Base-by-base conservation (phyloP, 2,113 vertebrate genomes). In the Polyodon spathula region DNA sequence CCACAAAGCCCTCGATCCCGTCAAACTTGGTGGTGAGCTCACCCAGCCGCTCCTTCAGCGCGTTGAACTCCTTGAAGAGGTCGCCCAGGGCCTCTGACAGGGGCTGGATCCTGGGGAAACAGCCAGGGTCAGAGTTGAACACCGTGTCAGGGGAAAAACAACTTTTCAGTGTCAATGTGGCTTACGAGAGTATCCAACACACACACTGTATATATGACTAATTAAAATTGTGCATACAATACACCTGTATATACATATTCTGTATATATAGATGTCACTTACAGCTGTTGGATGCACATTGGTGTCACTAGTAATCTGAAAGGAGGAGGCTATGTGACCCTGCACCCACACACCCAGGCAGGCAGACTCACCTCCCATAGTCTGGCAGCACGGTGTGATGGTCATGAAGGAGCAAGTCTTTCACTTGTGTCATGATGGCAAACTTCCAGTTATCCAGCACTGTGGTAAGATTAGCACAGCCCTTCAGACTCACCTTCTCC, bases 391-490 rank as follows among this genome's bases (percentile, higher is more conserved):
- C 91, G 0, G 78, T 84, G 58, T 70, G 84, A 80, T 92, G 90
- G 74, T 92, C 88, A 0, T 84, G 84, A 0, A 92, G 78, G n/a
- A 94, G 88, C 54, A 94, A 75, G 68, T 89, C 90, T 69, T 84
- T 81, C 48, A 92, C 80, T 73, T 93, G 89, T 1, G 89, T 85
- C 64, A 86, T 83, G 70, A 93, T 93, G 73, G 91, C 90, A 27
- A 86, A 94, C 57, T 88, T 90, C 92, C 91, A 94, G 78, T 92
- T 94, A 71, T 90, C 90, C 67, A 94, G 63, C 1, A 94, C 85
- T 70, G 88, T 58, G 3, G 91, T 90, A 61, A 94, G 86, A 78
- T 94, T 94, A 37, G 89, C 71, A 8, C 91, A 93, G 37, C 78
- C 78, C 64, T 70, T 82, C 9, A 40, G 56, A 48, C 68, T 79